Percentiles rank a stretch among this genome's conserved stretches.
These are phyloP conservation scores for Crotalus horridus DNA, from an alignment of 2,113 vertebrate species.

Conservation along the genomic window DNA sequence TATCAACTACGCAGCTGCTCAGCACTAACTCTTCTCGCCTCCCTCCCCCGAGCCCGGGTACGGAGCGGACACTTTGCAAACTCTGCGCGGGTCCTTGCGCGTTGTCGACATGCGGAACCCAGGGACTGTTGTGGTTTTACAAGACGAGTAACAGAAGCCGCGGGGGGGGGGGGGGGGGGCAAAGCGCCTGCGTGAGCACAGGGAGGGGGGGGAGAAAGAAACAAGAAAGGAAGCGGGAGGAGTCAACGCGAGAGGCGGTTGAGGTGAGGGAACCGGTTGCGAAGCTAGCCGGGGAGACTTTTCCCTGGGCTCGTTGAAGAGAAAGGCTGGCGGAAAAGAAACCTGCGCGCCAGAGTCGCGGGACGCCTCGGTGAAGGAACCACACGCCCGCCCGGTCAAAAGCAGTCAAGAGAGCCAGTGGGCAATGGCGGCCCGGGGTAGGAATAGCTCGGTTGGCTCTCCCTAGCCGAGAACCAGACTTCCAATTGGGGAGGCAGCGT, in stretches of 20 bases:
- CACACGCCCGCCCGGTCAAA: neutral
- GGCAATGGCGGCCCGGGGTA: conserved; percentile 52
- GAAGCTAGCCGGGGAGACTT: neutral
- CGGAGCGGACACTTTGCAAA: conserved; percentile 50
- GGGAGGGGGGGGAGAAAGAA: neutral
- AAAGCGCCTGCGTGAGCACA: neutral
- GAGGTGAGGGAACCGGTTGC: neutral
- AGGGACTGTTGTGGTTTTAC: conserved; percentile 25
- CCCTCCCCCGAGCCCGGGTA: neutral
- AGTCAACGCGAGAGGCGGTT: neutral
- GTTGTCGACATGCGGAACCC: neutral
- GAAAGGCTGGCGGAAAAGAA: neutral
- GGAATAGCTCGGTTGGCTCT: conserved; percentile 22
- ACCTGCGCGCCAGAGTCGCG: neutral
- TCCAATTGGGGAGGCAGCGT: neutral
- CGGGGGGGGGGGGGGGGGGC: neutral
- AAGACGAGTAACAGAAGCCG: neutral
- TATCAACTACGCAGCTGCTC: neutral
- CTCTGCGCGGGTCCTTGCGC: conserved; percentile 33
- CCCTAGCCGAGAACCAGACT: conserved; percentile 26
- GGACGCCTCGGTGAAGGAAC: neutral
- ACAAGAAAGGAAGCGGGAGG: neutral
- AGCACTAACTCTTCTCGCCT: neutral
- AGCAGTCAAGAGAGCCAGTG: conserved; percentile 19
- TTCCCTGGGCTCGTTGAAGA: neutral